Evolutionary conservation across 2,113 vertebrate species (phyloP).

Genomic region (Mystacornis crossleyi): DNA sequence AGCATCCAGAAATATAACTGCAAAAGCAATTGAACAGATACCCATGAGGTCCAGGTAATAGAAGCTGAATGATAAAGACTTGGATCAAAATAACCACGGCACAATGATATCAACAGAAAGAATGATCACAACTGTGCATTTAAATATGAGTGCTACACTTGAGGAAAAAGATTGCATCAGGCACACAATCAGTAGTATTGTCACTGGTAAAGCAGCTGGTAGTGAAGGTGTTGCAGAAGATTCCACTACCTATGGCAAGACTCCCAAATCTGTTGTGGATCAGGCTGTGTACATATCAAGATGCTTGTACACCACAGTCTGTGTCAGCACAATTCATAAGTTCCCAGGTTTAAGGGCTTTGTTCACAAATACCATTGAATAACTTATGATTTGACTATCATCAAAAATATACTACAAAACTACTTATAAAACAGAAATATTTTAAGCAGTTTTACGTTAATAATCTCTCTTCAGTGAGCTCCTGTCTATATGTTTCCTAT

Average conservation of each 20-base stretch:
- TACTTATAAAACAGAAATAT: neutral
- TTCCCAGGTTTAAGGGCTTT: neutral
- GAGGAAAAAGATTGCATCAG: neutral
- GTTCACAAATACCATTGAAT: neutral
- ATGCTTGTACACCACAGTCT: rapidly evolving
- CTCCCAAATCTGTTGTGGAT: neutral
- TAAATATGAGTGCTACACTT: neutral
- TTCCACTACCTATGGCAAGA: neutral
- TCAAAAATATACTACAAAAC: neutral
- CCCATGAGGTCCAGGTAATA: neutral
- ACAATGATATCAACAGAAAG: neutral
- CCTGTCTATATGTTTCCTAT: neutral
- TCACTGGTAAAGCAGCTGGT: neutral
- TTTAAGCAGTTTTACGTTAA: neutral
- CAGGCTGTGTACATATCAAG: rapidly evolving
- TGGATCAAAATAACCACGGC: neutral
- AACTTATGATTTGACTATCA: too few relatives aligned
- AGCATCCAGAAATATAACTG: neutral
- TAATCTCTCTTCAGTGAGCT: neutral
- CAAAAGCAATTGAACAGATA: neutral
- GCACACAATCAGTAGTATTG: neutral
- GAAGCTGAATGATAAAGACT: neutral
- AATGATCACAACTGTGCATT: neutral
- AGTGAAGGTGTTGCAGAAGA: neutral
- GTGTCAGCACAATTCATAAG: neutral